phyloP scores from a whole-genome alignment of 2,113 vertebrate species.

The Thalassarche chlororhynchos region DNA sequence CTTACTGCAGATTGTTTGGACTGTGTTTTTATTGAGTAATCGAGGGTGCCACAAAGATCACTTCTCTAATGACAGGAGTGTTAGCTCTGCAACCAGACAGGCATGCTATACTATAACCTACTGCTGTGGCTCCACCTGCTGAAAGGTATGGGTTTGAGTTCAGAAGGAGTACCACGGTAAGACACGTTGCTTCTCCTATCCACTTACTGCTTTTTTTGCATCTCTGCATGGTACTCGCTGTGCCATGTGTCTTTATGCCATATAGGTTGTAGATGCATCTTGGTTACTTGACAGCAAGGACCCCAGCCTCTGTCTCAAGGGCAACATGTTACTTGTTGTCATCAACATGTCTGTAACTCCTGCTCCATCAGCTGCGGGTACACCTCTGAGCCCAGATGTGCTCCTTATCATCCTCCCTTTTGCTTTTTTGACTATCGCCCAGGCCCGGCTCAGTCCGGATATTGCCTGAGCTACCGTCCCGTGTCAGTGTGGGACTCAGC shows the following conservation, averaged over 20 bases:
- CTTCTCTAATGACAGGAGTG: background rate
- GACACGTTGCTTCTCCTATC: background rate
- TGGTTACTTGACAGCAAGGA: background rate
- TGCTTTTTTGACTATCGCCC: background rate
- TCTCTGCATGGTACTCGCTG: background rate
- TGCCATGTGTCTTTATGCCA: background rate
- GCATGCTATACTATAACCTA: conserved; percentile 31
- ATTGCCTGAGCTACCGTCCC: background rate
- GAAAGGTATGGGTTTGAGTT: conserved; percentile 11
- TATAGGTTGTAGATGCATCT: too few relatives aligned
- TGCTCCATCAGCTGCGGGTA: background rate
- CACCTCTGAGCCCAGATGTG: background rate
- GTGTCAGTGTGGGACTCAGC: background rate
- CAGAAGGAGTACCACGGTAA: background rate
- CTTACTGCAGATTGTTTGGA: background rate
- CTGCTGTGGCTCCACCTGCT: conserved; percentile 69
- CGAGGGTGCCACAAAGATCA: background rate
- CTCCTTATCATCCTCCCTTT: background rate
- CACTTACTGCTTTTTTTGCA: background rate
- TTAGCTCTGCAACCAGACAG: background rate
- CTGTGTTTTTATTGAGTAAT: background rate
- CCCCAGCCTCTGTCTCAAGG: background rate
- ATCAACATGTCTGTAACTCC: background rate
- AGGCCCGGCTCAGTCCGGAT: background rate
- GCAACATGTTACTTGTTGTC: background rate